Percentiles rank a stretch among this genome's conserved stretches.
These are phyloP conservation scores for Julus scandinavius DNA, from an alignment of 2,888 invertebrate species.

Conservation along the genomic window DNA sequence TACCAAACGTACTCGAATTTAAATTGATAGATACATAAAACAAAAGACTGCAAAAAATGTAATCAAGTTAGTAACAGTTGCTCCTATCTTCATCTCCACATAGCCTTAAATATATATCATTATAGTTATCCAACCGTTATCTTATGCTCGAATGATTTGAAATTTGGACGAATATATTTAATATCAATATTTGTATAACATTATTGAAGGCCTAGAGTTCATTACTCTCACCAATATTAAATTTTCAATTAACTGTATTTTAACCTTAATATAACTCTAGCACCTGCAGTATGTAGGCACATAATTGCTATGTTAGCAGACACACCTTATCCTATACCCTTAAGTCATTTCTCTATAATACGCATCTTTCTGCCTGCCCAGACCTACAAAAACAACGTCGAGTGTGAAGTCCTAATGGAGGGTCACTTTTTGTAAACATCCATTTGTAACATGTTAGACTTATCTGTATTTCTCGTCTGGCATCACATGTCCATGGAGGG, in stretches of 20 bases:
- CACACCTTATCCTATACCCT: constrained; percentile 14
- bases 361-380: not conserved
- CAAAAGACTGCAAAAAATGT: too few relatives aligned
- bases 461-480: not conserved
- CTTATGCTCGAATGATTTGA: not conserved
- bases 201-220: constrained; percentile 9
- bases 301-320: not conserved
- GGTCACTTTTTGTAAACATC: not conserved
- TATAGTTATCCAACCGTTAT: not conserved
- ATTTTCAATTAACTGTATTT: not conserved
- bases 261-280: not conserved
- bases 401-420: not conserved
- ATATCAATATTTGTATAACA: not conserved
- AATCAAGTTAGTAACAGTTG: too few relatives aligned
- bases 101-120: too few relatives aligned
- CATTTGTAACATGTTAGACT: not conserved
- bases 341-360: not conserved
- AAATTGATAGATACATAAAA: too few relatives aligned
- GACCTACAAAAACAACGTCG: not conserved
- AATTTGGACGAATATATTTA: not conserved
- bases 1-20: too few relatives aligned
- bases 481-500: not conserved
- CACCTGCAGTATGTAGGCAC: not conserved
- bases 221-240: constrained; percentile 7
- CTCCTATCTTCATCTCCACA: too few relatives aligned